Base-by-base conservation (phyloP, 2,797 vertebrate species). In the Benthosema pterotum region DNA sequence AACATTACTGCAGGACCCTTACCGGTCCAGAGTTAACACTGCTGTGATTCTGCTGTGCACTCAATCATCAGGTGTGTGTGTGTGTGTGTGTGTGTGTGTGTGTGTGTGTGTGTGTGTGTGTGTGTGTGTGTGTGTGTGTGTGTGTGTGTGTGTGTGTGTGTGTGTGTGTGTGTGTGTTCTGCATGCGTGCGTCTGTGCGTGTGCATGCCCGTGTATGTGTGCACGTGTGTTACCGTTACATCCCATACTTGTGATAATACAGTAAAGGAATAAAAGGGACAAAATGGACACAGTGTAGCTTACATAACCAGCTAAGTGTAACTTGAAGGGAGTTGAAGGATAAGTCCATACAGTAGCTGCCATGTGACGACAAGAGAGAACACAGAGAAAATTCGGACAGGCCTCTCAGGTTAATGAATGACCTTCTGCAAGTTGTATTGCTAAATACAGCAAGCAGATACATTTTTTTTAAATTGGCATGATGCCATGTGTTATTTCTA, bases 351-450 rank as follows among this genome's bases (percentile, higher is more conserved):
- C 45, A 51, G 65, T 19, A 75, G 58, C 64, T 60, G 19, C 54
- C 32, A 38, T 38, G 32, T 8, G 38, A 56, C 45, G 66, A 60
- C 68, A 8, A 19, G 52, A 71, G n/a, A 60, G 47, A 77, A 72
- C 25, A 50, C 57, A 0, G 42, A 50, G 42, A 25, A 13, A 61
- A 58, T 25, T 11, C 19, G 4, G 22, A 11, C n/a, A 11, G 9
- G 75, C 59, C 57, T 48, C 19, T 15, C 32, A 53, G 64, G 81
- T 85, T 86, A 79, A 86, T 69, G 6, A 17, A n/a, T 78, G 2
- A 75, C 70, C 42, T 19, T 13, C 22, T 11, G 62, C 53, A 28
- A 28, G 64, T 59, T 61, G 43, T 46, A 38, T 14, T 52, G 57
- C 5, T 43, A 16, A 58, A 64, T 42, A 17, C 15, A 63, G 32